Conservation (phyloP, 2,113 vertebrate species). For the Phocoena phocoena region DNA sequence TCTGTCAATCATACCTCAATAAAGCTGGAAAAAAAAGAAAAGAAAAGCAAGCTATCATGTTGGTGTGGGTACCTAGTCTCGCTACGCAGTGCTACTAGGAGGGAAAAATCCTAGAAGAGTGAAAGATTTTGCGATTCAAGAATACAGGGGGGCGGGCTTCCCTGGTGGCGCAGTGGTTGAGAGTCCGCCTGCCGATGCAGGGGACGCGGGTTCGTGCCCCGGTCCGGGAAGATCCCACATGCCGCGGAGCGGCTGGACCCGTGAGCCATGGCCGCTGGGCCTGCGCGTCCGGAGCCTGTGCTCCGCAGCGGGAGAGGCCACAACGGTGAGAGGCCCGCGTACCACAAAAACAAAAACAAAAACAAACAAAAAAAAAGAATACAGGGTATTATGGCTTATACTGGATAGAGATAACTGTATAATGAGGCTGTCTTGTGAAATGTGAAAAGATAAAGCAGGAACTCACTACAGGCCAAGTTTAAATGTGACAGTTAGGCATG, state of each 20-base stretch:
- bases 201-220: no score
- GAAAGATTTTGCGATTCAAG: not conserved
- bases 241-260: no score
- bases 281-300: no score
- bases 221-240: no score
- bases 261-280: no score
- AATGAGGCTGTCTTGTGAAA: not conserved
- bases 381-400: not conserved
- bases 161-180: no score
- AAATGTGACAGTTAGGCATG: slow-evolving; percentile 48
- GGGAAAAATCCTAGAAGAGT: not conserved
- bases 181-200: no score
- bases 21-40: not conserved
- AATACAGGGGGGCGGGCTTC: not conserved
- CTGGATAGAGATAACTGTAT: not conserved
- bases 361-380: not conserved
- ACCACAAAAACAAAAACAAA: no score
- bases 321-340: no score
- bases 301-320: no score
- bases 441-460: not conserved
- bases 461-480: not conserved
- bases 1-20: not conserved
- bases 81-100: not conserved
- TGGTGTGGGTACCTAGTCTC: not conserved
- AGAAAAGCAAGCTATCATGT: not conserved